Evolutionary conservation across 1,140 invertebrate species (phyloP), one percentile per base, ranked within the genome.

Genomic region (Microplitis demolitor): DNA sequence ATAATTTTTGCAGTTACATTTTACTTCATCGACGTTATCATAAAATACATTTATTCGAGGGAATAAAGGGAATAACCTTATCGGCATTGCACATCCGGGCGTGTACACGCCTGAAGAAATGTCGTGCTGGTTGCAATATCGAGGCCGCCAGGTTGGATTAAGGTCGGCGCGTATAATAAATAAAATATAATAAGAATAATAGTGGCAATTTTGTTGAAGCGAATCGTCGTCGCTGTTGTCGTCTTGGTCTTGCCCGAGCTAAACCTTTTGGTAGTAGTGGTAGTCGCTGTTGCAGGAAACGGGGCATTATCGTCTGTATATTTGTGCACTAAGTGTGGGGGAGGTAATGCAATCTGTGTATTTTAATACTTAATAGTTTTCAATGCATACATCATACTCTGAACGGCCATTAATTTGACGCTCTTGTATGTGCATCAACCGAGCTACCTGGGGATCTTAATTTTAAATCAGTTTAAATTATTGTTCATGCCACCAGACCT

Each of bases 291-390:
- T 45, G 6, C 39, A 81, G 80, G 80, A 81, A 81, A 78, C 79
- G 72, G 64, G 71, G 75, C 79, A 80, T 80, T 81, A 77, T 72
- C 66, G 71, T 77, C 39, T 45, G 39, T 6, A 6, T 9, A 45
- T 3, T 6, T 45, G 39, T 45, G 39, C 2, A 11, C 8, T 1
- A 24, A 24, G 24, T 45, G 39, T 11, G 39, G 11, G 39, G 67
- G 37, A 62, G 69, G 69, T 82, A 82, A 83, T 82, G 78, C 81
- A 82, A 83, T 83, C 80, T 79, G 77, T 75, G 81, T 83, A 83
- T 82, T 83, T 83, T 81, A 83, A 82, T 83, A 82, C 78, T 80
- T 83, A 82, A 83, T 83, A 82, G 80, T 82, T 82, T 82, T 83
- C 82, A 83, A 82, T 83, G 82, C 81, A 83, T 83, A 82, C 78